phyloP scores from a whole-genome alignment of 2,113 vertebrate species.

The Pteruthius melanotis region DNA sequence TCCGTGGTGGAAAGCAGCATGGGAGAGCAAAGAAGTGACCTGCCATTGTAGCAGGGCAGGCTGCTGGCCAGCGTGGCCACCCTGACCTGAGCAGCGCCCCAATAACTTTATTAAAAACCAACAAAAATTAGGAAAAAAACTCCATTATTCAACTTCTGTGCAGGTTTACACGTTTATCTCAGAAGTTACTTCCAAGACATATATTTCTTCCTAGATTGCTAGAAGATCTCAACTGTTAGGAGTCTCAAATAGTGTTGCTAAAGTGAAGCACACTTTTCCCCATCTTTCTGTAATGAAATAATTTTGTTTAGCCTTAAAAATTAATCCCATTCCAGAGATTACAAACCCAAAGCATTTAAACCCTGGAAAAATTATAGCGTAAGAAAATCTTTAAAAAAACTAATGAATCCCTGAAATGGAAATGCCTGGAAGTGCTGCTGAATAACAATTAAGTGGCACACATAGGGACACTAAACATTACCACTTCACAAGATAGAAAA shows the following conservation, averaged over 20 bases:
- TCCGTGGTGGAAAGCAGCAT: fast-evolving
- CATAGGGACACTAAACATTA: not conserved
- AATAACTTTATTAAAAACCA: not conserved
- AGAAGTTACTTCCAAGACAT: not conserved
- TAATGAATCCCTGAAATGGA: not conserved
- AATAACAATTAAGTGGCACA: not conserved
- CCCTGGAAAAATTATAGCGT: not conserved
- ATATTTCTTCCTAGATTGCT: not conserved
- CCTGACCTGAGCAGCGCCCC: fast-evolving
- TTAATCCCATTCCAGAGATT: not conserved
- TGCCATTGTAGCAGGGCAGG: not conserved
- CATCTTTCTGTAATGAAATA: not conserved
- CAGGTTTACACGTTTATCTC: not conserved
- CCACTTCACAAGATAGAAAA: not conserved
- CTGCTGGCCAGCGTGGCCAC: not conserved
- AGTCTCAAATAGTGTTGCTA: not conserved
- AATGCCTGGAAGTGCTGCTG: not conserved
- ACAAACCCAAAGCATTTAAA: not conserved
- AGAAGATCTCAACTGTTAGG: not conserved
- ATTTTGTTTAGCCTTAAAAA: not conserved
- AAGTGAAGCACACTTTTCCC: not conserved
- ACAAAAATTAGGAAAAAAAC: not conserved
- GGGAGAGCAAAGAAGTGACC: not conserved
- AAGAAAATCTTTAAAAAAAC: not conserved
- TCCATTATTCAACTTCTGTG: not conserved